Base-by-base conservation (phyloP, 2,797 vertebrate genomes). In the Cuniculus paca region DNA sequence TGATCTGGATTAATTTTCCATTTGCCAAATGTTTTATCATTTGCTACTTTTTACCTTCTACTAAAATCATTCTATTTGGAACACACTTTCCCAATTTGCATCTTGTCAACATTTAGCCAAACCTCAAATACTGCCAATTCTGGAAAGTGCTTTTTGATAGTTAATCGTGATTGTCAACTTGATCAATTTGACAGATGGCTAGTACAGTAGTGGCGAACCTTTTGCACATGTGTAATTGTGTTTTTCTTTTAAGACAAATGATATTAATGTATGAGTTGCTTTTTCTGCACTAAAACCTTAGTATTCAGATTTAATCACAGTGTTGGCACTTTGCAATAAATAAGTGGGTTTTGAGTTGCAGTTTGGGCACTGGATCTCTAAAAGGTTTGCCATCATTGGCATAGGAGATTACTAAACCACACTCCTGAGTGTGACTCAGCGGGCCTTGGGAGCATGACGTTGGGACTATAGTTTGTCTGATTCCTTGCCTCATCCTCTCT, bases 1-100 rank as follows among this genome's bases (percentile, higher is more conserved):
- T n/a, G 90, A 92, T 89, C 13, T 82, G 31, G 16, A 75, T 79
- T 92, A 79, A 70, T 11, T 94, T 93, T 81, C 75, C 28, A n/a
- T 81, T 70, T 79, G 10, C 48, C 36, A 28, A 83, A 68, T 79
- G 4, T 88, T 87, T 84, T 84, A 42, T 68, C 36, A 81, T 84
- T 95, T 88, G 10, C 34, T 91, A 14, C 68, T 9, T 78, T 34
- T 13, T 17, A 72, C 19, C 70, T 93, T 79, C 72, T 58, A 31
- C 75, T 82, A 68, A 86, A 52, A 82, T 86, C 65, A 42, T 78
- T 63, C 26, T 24, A 22, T 20, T 60, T 54, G 48, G 54, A 65
- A 92, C 74, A 68, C 12, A 36, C 14, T 90, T 34, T 56, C 68
- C 45, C 36, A n/a, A 52, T 72, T 83, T 82, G 65, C 50, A 68